A percentile compares a stretch with the other conserved stretches of the same genome.
Evolutionary conservation across 1,140 invertebrate species (phyloP).

Genomic region (Papilio dardanus): DNA sequence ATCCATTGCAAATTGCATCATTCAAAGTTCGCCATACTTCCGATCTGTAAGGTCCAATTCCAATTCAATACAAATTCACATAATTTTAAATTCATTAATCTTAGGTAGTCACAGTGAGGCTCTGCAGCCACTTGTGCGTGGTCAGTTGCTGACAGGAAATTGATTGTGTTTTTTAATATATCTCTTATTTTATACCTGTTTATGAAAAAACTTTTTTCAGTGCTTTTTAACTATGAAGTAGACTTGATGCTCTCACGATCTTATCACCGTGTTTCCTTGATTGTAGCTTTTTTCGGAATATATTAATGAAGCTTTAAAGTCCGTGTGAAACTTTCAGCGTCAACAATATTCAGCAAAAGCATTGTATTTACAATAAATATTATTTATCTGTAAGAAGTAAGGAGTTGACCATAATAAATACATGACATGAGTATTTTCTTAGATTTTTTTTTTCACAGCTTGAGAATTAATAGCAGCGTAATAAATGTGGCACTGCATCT

Average conservation of each 20-base stretch:
- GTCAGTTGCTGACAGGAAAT: conserved; percentile 81
- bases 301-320: not conserved
- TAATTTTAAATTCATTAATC: conserved; percentile 81
- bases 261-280: not conserved
- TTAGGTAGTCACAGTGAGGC: conserved; percentile 51
- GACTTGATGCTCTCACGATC: not conserved
- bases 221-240: not conserved
- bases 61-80: conserved; percentile 75
- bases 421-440: too few species aligned
- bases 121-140: conserved; percentile 72
- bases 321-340: not conserved
- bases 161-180: conserved; percentile 63
- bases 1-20: conserved; percentile 73
- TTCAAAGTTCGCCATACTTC: conserved; percentile 71
- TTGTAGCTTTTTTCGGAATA: not conserved
- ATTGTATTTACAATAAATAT: too few species aligned
- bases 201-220: conserved; percentile 18
- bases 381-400: too few species aligned
- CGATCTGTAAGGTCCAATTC: conserved; percentile 76
- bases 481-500: conserved; percentile 53
- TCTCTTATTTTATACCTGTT: conserved; percentile 30
- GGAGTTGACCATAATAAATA: too few species aligned
- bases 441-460: not conserved
- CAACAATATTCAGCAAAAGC: too few species aligned
- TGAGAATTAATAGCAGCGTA: conserved; percentile 10